These are phyloP conservation scores for Micromys minutus DNA, from an alignment of 2,113 vertebrate species.

Conservation along the genomic window DNA sequence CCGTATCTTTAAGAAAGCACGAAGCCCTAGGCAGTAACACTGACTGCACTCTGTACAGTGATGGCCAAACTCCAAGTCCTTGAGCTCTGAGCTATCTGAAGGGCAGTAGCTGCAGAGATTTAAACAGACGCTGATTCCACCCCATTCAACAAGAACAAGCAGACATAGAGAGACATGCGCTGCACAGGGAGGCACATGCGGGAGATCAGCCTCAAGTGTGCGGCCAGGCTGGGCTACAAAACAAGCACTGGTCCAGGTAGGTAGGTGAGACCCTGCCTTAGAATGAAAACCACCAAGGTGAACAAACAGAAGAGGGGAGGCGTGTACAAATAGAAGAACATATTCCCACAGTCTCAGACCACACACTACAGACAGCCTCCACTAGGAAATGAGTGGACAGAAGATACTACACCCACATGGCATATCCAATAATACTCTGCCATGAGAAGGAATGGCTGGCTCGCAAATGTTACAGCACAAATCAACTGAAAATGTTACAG, in stretches of 20 bases:
- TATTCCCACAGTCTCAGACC: background rate
- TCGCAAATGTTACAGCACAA: background rate
- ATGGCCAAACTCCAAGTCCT: conserved; percentile 10
- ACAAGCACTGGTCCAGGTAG: background rate
- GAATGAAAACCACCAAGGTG: background rate
- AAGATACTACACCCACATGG: background rate
- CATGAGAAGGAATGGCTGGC: background rate
- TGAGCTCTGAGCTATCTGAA: background rate
- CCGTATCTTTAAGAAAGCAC: conserved; percentile 73
- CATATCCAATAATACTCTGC: background rate
- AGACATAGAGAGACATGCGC: background rate
- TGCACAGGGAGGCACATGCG: background rate
- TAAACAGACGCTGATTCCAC: conserved; percentile 5
- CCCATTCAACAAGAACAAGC: background rate
- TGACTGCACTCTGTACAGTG: background rate
- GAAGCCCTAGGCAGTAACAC: conserved; percentile 73
- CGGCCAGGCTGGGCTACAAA: background rate
- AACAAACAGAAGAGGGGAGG: background rate
- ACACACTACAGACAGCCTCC: background rate
- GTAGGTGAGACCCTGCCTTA: background rate
- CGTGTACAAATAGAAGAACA: background rate
- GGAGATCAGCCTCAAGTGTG: background rate
- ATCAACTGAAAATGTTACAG: background rate
- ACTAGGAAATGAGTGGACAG: background rate
- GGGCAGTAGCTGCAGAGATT: conserved; percentile 16